Evolutionary conservation across 1,140 invertebrate species (phyloP), one percentile per base, ranked within the genome.

Genomic region (Magallana ariakensis): DNA sequence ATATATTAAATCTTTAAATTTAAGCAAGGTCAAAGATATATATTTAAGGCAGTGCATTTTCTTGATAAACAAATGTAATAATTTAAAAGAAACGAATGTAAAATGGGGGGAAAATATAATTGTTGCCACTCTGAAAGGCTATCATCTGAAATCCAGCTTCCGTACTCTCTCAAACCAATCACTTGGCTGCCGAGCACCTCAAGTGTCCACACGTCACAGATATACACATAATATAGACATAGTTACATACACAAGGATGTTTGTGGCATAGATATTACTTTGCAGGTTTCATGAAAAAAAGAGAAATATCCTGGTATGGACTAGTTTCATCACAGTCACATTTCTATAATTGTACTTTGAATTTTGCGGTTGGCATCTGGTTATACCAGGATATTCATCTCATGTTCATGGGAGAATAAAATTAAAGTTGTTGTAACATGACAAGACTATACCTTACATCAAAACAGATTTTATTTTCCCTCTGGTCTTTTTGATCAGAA

Each of bases 91-190:
- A 75, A 75, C 26, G 5, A 75, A 26, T 26, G 33, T 75, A 7
- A 26, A 75, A 75, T 75, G 33, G 22, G 33, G 66, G 13, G 22
- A 75, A 75, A 75, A 33, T 75, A 26, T 75, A 75, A 70, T 26
- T 10, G 66, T 75, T 75, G 26, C 66, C 66, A 75, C 66, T 75
- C 26, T 75, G 11, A 4, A 26, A 26, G 66, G 66, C 22, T 75
- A 75, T 75, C 66, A 75, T 75, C 66, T 75, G 22, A 75, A 75
- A 75, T 26, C 66, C 66, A 75, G 66, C 66, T 75, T 75, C 66
- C 66, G 66, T 75, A 75, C 33, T 75, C 66, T 75, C 66, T 75
- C 66, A 75, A 75, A 26, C 66, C 22, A 75, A 75, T 75, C 66
- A 26, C 66, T 75, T 75, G 9, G 33, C 33, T 75, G 22, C 22